A percentile compares a stretch with the other conserved stretches of the same genome.
phyloP scores from a whole-genome alignment of 2,888 invertebrate species.

The Sicus ferrugineus region DNA sequence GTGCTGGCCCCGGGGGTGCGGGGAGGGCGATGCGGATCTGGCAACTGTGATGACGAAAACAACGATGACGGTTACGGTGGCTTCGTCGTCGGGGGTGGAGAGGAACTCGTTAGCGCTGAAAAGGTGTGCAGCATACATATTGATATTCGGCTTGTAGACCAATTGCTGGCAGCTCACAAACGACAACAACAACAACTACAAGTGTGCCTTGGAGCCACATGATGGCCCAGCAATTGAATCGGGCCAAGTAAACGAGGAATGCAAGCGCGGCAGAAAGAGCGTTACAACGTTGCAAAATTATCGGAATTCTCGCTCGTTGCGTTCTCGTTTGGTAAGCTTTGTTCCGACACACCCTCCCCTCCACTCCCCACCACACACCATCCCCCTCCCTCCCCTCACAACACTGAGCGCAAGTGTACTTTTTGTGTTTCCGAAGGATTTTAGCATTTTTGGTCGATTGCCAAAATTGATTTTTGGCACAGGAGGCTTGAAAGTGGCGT shows the following conservation, averaged over 20 bases:
- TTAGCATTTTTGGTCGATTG: conserved; percentile 47
- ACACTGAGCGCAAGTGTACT: not conserved
- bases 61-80: too few relatives aligned
- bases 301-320: conserved; percentile 10
- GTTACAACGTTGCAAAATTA: conserved; percentile 7
- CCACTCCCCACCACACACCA: not conserved
- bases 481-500: conserved; percentile 39
- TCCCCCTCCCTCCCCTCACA: not conserved
- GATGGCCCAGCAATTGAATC: conserved; percentile 28
- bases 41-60: not conserved
- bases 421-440: conserved; percentile 26
- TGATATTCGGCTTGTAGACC: not conserved
- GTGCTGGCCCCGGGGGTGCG: conserved; percentile 23
- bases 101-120: conserved; percentile 27
- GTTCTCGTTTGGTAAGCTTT: not conserved
- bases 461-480: conserved; percentile 53
- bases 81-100: not conserved
- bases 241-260: conserved; percentile 17
- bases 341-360: not conserved
- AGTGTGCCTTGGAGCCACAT: conserved; percentile 28
- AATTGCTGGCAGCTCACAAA: not conserved
- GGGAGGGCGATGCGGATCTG: not conserved
- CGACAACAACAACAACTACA: conserved; percentile 26
- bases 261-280: conserved; percentile 14
- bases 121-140: conserved; percentile 11